Evolutionary conservation across 30 jellyfish, hydroid and myxozoan genomes (phyloP).

Genomic region (Cassiopea xamachana): DNA sequence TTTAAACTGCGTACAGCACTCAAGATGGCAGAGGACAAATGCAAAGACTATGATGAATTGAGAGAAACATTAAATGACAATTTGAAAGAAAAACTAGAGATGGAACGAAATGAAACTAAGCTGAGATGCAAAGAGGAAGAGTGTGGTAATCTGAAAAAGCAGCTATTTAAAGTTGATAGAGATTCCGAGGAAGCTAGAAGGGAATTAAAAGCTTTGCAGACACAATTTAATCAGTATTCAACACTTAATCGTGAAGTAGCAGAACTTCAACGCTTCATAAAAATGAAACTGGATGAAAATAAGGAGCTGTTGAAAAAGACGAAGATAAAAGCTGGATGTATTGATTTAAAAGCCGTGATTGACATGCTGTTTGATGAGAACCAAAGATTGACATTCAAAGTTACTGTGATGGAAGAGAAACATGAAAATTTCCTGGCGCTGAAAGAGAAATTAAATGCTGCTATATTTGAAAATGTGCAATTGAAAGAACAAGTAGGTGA

Average conservation of each 20-base stretch:
- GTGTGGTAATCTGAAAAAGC: not conserved
- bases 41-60: not conserved
- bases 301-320: not conserved
- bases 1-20: not conserved
- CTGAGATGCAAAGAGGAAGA: not conserved
- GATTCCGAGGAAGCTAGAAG: not conserved
- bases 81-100: not conserved
- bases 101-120: not conserved
- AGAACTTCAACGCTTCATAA: not conserved
- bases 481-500: not conserved
- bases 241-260: not conserved
- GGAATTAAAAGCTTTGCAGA: not conserved
- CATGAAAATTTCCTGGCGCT: not conserved
- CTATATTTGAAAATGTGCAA: not conserved
- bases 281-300: not conserved
- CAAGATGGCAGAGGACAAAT: not conserved
- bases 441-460: constrained; percentile 12
- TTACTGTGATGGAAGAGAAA: not conserved
- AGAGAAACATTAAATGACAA: not conserved
- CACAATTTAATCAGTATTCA: not conserved
- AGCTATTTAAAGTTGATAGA: not conserved
- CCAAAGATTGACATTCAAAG: not conserved
- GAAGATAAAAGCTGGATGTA: not conserved
- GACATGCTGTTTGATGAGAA: not conserved
- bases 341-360: not conserved